Evolutionary conservation across 1,140 invertebrate species (phyloP).

Genomic region (Drosophila punjabiensis): DNA sequence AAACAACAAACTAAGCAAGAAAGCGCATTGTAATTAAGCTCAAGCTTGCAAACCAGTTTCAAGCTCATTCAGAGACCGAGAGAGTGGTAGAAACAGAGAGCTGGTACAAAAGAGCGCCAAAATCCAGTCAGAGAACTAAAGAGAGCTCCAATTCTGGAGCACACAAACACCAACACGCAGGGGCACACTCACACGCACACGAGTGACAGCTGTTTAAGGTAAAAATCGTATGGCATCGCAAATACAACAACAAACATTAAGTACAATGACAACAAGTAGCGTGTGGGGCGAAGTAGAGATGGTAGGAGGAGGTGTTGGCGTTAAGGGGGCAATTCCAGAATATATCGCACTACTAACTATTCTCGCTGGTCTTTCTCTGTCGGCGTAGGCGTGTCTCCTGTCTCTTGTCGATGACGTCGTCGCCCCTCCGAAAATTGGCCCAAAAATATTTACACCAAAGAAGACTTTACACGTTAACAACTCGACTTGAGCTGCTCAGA

Average conservation of each 20-base stretch:
- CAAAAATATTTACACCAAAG: slow-evolving; percentile 1
- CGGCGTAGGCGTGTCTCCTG: slow-evolving; percentile 15
- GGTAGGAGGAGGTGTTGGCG: neutral
- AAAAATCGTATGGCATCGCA: slow-evolving; percentile 52
- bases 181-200: slow-evolving; percentile 29
- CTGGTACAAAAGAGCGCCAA: slow-evolving; percentile 11
- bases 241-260: slow-evolving; percentile 47
- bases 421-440: slow-evolving; percentile 3
- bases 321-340: slow-evolving; percentile 4
- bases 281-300: slow-evolving; percentile 1
- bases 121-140: slow-evolving; percentile 9
- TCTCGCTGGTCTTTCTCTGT: slow-evolving; percentile 4
- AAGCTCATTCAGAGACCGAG: slow-evolving; percentile 25
- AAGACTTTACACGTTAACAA: neutral
- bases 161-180: slow-evolving; percentile 25
- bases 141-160: slow-evolving; percentile 61
- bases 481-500: neutral
- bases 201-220: slow-evolving; percentile 78
- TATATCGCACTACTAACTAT: slow-evolving; percentile 8
- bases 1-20: slow-evolving; percentile 51
- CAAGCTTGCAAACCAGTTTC: slow-evolving; percentile 73
- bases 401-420: slow-evolving; percentile 11
- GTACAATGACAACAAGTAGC: slow-evolving; percentile 66
- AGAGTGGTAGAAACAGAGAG: slow-evolving; percentile 8
- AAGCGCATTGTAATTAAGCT: slow-evolving; percentile 80